phyloP scores from a whole-genome alignment of 2,888 invertebrate species.

The Idaea aversata region DNA sequence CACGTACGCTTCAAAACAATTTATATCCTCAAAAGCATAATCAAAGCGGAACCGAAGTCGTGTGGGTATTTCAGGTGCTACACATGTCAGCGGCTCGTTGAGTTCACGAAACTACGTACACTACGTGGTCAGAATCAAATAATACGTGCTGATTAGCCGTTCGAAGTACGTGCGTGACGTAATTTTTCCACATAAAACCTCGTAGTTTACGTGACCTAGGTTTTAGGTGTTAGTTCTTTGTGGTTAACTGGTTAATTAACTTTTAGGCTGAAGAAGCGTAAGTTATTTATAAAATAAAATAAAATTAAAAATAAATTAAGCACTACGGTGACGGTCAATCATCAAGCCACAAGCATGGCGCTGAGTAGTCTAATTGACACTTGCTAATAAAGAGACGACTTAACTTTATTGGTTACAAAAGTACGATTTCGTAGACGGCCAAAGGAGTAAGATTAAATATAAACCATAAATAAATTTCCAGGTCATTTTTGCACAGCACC shows the following conservation, averaged over 20 bases:
- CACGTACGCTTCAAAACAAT: conserved; percentile 9
- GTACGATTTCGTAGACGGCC: no score
- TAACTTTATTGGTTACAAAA: no score
- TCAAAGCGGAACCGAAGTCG: conserved; percentile 16
- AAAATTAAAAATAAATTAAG: not conserved
- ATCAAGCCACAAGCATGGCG: no score
- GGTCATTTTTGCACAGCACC: no score
- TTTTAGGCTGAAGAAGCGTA: not conserved
- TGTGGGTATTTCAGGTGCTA: conserved; percentile 20
- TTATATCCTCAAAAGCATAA: conserved; percentile 1
- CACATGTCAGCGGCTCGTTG: conserved; percentile 13
- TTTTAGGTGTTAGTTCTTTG: conserved; percentile 15
- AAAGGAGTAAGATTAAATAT: no score
- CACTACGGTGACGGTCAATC: not conserved
- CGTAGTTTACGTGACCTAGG: conserved; percentile 12
- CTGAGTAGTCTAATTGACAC: no score
- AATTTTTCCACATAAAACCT: not conserved
- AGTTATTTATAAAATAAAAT: no score
- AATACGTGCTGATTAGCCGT: conserved; percentile 48
- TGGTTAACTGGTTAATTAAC: not conserved
- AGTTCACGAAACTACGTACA: conserved; percentile 27
- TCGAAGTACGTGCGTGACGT: conserved; percentile 34
- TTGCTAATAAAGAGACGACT: no score
- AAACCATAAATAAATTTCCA: no score
- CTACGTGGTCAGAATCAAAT: conserved; percentile 47